Evolutionary conservation across 1,140 invertebrate genomes (phyloP).

Genomic region (Microplitis mediator): DNA sequence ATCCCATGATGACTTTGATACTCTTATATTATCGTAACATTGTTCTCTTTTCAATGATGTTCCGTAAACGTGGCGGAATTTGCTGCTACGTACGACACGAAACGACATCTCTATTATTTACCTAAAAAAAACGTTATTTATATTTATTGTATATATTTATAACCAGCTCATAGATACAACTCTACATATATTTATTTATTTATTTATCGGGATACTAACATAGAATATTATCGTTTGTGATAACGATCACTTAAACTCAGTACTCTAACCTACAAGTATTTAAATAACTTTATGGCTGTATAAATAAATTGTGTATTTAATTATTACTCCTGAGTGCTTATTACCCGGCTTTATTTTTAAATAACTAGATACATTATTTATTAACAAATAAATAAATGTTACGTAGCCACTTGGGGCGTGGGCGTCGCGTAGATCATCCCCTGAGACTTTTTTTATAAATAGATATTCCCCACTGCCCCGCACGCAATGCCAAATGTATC

Average conservation of each 20-base stretch:
- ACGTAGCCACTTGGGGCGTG: constrained; percentile 50
- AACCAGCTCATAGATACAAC: too few species aligned
- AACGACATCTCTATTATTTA: constrained; percentile 78
- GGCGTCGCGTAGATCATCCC: constrained; percentile 58
- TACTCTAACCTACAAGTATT: too few species aligned
- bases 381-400: constrained; percentile 39
- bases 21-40: constrained; percentile 98
- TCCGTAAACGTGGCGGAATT: constrained; percentile 99
- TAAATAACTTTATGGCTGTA: too few species aligned
- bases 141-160: too few species aligned
- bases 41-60: constrained; percentile 95
- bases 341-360: background rate
- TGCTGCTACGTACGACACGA: constrained; percentile 93
- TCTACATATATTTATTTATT: too few species aligned
- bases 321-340: background rate
- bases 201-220: too few species aligned
- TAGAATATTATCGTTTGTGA: too few species aligned
- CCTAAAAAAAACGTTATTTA: constrained; percentile 1
- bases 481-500: constrained; percentile 32
- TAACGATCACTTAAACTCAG: too few species aligned
- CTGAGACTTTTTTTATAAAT: constrained; percentile 50
- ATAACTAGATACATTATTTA: constrained; percentile 13
- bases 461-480: constrained; percentile 48
- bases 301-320: too few species aligned
- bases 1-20: constrained; percentile 98